phyloP scores from a whole-genome alignment of 2,113 vertebrate genomes.

The Craseonycteris thonglongyai region DNA sequence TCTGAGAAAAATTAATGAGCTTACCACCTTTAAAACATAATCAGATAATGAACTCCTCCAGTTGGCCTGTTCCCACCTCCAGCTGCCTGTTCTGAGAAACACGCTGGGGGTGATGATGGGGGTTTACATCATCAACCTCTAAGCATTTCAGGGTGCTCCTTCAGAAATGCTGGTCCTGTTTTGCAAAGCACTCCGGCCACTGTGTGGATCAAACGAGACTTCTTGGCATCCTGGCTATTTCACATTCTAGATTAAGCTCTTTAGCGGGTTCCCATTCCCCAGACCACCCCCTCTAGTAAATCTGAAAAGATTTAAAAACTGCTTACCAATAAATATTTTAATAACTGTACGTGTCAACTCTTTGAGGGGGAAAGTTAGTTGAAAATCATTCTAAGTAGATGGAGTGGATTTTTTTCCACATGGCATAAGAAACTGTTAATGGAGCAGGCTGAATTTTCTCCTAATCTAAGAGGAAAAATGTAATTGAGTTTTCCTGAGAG shows the following conservation, averaged over 20 bases:
- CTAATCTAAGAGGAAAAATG: not conserved
- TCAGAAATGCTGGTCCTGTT: not conserved
- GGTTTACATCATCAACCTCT: not conserved
- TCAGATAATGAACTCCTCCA: not conserved
- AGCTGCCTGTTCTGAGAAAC: not conserved
- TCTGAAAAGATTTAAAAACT: not conserved
- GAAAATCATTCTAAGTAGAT: not conserved
- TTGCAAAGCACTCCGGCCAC: not conserved
- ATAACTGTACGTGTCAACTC: not conserved
- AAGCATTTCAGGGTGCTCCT: not conserved
- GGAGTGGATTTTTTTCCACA: not conserved
- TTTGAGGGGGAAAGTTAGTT: not conserved
- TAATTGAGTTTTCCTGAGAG: not conserved
- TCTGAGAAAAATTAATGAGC: not conserved
- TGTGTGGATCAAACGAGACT: not conserved
- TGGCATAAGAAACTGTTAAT: not conserved
- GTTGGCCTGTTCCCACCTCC: not conserved
- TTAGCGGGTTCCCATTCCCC: not conserved
- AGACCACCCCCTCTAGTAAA: not conserved
- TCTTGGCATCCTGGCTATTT: not conserved
- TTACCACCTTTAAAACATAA: not conserved
- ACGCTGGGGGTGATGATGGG: fast-evolving
- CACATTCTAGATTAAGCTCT: not conserved
- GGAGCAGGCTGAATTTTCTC: not conserved
- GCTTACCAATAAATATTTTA: not conserved